These are phyloP conservation scores for Eleginops maclovinus DNA, from an alignment of 2,113 vertebrate species.

Conservation along the genomic window DNA sequence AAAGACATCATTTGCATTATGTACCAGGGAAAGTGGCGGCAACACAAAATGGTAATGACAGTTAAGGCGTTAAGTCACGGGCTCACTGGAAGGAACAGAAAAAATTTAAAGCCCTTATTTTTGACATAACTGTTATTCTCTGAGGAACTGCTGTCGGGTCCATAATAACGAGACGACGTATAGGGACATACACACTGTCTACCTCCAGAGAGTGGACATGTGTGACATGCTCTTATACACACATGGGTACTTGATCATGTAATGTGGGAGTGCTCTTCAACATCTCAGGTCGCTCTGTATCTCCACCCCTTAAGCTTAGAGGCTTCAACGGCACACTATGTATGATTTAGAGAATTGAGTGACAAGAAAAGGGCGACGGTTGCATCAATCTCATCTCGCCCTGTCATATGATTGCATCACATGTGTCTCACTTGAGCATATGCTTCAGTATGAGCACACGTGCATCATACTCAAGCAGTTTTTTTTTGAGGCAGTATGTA, in stretches of 20 bases:
- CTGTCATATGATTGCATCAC: constrained; percentile 1
- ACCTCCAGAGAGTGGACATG: constrained; percentile 13
- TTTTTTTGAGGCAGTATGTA: no score
- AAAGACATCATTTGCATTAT: constrained; percentile 71
- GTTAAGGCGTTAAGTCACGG: constrained; percentile 75
- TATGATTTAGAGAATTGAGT: constrained; percentile 37
- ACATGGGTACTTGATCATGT: background rate
- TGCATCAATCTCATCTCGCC: constrained; percentile 41
- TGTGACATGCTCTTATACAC: background rate
- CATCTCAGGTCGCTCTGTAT: background rate
- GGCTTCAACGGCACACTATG: constrained; percentile 26
- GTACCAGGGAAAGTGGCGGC: constrained; percentile 64
- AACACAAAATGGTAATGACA: constrained; percentile 76
- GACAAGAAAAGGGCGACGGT: constrained; percentile 36
- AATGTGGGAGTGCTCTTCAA: background rate
- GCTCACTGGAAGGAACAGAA: constrained; percentile 52
- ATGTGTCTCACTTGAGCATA: background rate
- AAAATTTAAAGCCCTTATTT: constrained; percentile 33
- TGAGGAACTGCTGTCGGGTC: constrained; percentile 21
- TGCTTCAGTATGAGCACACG: no score
- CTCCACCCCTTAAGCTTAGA: constrained; percentile 3
- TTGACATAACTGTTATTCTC: constrained; percentile 47
- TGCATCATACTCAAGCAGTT: no score
- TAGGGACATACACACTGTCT: constrained; percentile 10
- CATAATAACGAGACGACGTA: constrained; percentile 27